Evolutionary conservation across 2,797 vertebrate species (phyloP).

Genomic region (Eremophila alpestris): DNA sequence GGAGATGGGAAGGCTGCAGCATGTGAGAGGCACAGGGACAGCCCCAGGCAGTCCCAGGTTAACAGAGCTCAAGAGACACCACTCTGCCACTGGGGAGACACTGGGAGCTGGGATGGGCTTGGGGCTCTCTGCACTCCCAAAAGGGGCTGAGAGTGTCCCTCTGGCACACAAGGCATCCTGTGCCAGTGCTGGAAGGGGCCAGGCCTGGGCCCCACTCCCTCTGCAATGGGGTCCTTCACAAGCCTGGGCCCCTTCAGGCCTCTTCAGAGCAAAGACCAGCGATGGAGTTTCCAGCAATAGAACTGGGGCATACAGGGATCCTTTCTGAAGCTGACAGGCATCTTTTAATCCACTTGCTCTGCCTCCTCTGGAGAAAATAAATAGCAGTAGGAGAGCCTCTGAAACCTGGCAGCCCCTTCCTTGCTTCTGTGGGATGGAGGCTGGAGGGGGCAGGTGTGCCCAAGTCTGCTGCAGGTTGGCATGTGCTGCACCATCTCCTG

Average conservation of each 20-base stretch:
- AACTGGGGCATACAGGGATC: neutral
- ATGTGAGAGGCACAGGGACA: neutral
- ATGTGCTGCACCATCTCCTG: neutral
- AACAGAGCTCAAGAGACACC: too few relatives aligned
- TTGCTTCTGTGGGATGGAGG: neutral
- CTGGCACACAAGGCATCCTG: neutral
- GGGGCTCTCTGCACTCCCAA: neutral
- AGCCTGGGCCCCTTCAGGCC: neutral
- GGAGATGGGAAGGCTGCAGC: neutral
- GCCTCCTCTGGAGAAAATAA: neutral
- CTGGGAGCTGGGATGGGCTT: neutral
- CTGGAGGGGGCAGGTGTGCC: neutral
- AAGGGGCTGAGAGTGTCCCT: neutral
- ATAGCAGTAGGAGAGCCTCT: neutral
- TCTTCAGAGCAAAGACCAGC: neutral
- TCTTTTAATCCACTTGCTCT: neutral
- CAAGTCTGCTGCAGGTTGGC: neutral
- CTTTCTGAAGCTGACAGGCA: neutral
- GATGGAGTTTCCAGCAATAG: neutral
- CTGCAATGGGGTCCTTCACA: neutral
- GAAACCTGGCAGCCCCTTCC: neutral
- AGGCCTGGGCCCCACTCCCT: accelerated
- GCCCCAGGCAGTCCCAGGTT: neutral
- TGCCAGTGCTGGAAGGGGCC: neutral
- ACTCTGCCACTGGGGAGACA: neutral